phyloP scores from a whole-genome alignment of 2,113 vertebrate genomes.

The Microcebus murinus region DNA sequence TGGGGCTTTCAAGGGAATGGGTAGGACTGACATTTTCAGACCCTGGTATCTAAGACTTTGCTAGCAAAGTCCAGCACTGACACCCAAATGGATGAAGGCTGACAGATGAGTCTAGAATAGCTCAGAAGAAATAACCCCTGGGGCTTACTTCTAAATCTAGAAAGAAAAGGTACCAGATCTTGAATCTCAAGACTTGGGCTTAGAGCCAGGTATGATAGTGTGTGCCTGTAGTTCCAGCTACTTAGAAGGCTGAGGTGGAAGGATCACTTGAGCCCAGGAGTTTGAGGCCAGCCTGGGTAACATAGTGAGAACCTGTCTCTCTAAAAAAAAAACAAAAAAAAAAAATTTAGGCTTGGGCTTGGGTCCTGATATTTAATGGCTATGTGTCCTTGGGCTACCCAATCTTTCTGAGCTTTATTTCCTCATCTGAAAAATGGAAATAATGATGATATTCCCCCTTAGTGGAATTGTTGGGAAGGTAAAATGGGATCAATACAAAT shows the following conservation, averaged over 20 bases:
- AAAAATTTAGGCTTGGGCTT: background rate
- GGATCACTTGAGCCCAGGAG: background rate
- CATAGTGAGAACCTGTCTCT: background rate
- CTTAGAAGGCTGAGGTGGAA: background rate
- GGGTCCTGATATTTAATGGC: background rate
- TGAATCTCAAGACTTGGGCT: background rate
- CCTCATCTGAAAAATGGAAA: conserved; percentile 26
- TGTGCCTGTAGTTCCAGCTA: background rate
- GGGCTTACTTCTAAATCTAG: background rate
- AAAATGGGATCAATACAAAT: background rate
- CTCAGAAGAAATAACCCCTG: background rate
- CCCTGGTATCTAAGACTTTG: background rate
- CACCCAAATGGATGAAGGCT: background rate
- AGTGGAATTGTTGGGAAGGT: background rate
- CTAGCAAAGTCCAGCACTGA: background rate
- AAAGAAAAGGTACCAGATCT: background rate
- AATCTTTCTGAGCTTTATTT: background rate
- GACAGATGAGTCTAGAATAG: conserved; percentile 21
- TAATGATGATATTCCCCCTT: background rate
- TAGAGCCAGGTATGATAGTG: background rate
- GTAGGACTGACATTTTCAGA: background rate
- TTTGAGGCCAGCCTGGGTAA: background rate
- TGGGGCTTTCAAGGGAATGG: background rate
- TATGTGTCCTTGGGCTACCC: background rate
- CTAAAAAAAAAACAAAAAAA: background rate